Evolutionary conservation across 2,888 invertebrate species (phyloP).

Genomic region (Tetragonula carbonaria): DNA sequence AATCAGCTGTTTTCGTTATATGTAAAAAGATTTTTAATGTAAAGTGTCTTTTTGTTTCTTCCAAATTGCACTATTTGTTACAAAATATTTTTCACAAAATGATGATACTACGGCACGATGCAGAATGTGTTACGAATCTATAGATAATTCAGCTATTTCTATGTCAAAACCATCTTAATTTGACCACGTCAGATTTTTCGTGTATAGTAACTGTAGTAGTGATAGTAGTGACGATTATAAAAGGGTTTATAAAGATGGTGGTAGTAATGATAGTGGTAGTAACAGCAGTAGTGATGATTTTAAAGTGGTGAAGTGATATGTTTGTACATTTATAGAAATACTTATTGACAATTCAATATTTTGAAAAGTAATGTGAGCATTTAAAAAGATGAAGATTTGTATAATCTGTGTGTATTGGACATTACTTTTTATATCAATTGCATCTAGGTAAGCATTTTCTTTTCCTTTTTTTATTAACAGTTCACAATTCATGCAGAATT

Average conservation of each 20-base stretch:
- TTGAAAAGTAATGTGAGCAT: constrained; percentile 34
- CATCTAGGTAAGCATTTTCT: constrained; percentile 85
- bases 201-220: constrained; percentile 5
- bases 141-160: constrained; percentile 15
- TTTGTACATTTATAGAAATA: constrained; percentile 12
- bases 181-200: constrained; percentile 29
- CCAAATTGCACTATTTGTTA: constrained; percentile 6
- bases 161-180: constrained; percentile 10
- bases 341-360: constrained; percentile 29
- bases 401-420: constrained; percentile 87
- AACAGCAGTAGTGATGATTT: constrained; percentile 30
- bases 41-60: background rate
- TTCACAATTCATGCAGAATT: background rate
- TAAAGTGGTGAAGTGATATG: constrained; percentile 24
- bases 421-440: constrained; percentile 86
- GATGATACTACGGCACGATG: background rate
- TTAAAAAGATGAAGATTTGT: constrained; percentile 86
- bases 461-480: constrained; percentile 43
- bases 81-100: background rate
- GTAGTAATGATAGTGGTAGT: constrained; percentile 20
- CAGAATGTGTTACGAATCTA: background rate
- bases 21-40: background rate
- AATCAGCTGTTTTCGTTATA: constrained; percentile 36
- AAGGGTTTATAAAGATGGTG: constrained; percentile 27
- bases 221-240: constrained; percentile 26